Conservation (phyloP, 1,140 invertebrate species). For the Laupala kohalensis region DNA sequence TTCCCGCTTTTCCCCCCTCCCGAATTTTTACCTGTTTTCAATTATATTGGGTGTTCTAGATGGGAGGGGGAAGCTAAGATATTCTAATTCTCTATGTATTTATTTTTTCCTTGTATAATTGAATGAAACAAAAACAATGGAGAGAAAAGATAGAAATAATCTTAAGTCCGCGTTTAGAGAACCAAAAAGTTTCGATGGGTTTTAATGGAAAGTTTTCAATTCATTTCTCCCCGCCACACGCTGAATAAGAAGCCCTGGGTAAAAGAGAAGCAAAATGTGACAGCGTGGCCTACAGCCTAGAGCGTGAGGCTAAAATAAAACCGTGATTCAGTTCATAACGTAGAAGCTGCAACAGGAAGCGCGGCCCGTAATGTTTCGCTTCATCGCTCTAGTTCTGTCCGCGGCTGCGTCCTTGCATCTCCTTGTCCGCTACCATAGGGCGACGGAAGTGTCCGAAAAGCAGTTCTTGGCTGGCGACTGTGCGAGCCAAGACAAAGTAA, state of each 20-base stretch:
- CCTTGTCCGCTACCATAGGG: neutral
- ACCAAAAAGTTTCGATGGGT: too few species aligned
- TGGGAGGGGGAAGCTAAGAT: too few species aligned
- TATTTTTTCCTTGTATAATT: too few species aligned
- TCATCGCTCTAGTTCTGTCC: neutral
- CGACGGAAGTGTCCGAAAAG: neutral
- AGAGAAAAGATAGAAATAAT: too few species aligned
- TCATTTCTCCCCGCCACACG: neutral
- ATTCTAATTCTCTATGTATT: too few species aligned
- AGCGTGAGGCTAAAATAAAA: neutral
- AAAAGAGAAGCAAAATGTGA: neutral
- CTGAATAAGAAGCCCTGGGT: neutral
- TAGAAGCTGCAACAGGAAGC: neutral
- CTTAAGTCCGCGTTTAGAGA: too few species aligned
- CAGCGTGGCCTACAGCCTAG: neutral
- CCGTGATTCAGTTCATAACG: neutral
- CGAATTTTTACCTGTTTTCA: too few species aligned
- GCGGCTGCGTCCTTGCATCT: neutral
- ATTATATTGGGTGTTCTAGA: too few species aligned
- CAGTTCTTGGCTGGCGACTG: neutral
- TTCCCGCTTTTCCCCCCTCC: too few species aligned
- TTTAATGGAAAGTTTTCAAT: too few species aligned
- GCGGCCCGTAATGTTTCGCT: neutral
- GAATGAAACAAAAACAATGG: too few species aligned
- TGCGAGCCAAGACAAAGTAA: neutral